phyloP scores from a whole-genome alignment of 1,140 invertebrate genomes.

The Diorhabda sublineata region DNA sequence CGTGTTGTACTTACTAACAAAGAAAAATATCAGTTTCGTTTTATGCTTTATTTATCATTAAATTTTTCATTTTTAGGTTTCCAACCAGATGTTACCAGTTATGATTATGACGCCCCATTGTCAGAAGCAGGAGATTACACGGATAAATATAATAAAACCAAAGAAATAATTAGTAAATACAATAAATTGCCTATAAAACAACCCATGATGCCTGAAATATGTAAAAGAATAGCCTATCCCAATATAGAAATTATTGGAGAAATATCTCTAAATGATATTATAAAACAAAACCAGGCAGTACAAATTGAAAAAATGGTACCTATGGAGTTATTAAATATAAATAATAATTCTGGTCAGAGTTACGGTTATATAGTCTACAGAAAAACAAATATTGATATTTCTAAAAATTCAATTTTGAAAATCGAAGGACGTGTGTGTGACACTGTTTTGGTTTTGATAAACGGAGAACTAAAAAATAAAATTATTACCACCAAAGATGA shows the following conservation, averaged over 20 bases:
- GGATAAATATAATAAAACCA: conserved; percentile 46
- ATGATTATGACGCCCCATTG: conserved; percentile 55
- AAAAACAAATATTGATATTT: conserved; percentile 36
- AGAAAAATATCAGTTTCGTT: conserved; percentile 1
- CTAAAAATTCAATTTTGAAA: conserved; percentile 36
- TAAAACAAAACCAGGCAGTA: conserved; percentile 30
- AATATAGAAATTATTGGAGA: conserved; percentile 25
- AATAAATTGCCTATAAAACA: conserved; percentile 44
- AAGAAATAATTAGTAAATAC: conserved; percentile 45
- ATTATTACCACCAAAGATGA: conserved; percentile 36
- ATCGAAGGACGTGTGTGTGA: conserved; percentile 51
- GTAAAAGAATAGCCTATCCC: not conserved
- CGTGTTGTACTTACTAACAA: not conserved
- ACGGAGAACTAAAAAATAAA: conserved; percentile 45
- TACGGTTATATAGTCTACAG: conserved; percentile 57
- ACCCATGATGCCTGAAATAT: conserved; percentile 34
- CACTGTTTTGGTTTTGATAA: conserved; percentile 51
- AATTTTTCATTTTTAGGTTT: conserved; percentile 6
- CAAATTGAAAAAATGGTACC: conserved; percentile 20
- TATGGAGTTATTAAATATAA: conserved; percentile 57
- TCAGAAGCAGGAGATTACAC: conserved; percentile 52
- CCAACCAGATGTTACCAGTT: conserved; percentile 44
- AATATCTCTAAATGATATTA: conserved; percentile 38
- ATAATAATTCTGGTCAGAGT: conserved; percentile 54
- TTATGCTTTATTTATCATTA: not conserved